Base-by-base conservation (phyloP, 2,888 invertebrate species). In the Chalcis sispes region DNA sequence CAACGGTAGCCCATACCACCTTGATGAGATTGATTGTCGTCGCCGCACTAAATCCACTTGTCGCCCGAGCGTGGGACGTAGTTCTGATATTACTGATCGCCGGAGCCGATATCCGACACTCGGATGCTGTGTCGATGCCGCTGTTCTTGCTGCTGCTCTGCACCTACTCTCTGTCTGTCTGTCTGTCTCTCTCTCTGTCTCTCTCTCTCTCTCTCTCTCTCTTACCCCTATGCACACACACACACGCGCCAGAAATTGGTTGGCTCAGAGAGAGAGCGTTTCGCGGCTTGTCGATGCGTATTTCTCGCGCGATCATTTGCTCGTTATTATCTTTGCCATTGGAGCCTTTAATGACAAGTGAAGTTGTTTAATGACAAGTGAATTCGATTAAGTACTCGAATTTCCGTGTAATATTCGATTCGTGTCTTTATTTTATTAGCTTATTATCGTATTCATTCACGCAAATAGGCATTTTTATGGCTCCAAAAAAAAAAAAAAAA, bases 11-110 rank as follows among this genome's bases (percentile, higher is more conserved):
- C 29, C 18, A 1, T 15, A 46, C 32, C 23, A 1, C 23, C 69
- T 54, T 72, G 69, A 77, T 65, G 69, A 69, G 69, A 69, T 70
- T 73, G 69, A 77, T 77, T 72, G 77, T 72, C 77, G 40, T 66
- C 54, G 61, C 42, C 36, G 52, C 46, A 72, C 54, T 66, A 71
- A 66, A 61, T 48, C 62, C 36, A 64, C 58, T 64, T 64, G 70
- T 64, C 69, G 64, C 58, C 4, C 7, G 36, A 8, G 32, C 48
- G 40, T 29, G 42, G 5, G 18, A 8, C 42, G 15, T 36, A 18
- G 56, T 10, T 15, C 25, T 25, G 59, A 54, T 62, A 64, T 74
- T 62, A n/a, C 36, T 54, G 52, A 50, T 64, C 69, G 48, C 13
- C 42, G 27, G 8, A 25, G 23, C 54, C 42, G 72, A 50, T 72